phyloP scores from a whole-genome alignment of 2,888 invertebrate species.

The Apamea anceps region DNA sequence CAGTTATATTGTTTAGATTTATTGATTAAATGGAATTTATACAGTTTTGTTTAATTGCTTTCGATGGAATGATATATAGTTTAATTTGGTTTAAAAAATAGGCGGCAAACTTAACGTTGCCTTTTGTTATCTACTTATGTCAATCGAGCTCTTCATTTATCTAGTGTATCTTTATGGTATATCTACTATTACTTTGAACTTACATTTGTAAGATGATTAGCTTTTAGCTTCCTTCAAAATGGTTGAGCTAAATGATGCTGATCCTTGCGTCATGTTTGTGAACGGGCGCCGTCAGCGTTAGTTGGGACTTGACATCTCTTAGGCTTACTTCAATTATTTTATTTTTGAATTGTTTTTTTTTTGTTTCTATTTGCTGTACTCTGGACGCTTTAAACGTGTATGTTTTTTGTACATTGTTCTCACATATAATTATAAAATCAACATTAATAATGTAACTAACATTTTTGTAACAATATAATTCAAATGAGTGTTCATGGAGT shows the following conservation, averaged over 20 bases:
- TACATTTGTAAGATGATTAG: not conserved
- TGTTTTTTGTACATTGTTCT: not conserved
- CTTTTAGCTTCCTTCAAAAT: not conserved
- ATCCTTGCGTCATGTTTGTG: not conserved
- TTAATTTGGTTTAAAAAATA: conserved; percentile 27
- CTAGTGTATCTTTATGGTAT: not conserved
- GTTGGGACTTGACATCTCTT: not conserved
- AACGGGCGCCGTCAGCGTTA: not conserved
- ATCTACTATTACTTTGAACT: not conserved
- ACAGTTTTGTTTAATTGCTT: conserved; percentile 54
- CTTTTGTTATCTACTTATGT: not conserved
- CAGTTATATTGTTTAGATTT: conserved; percentile 73
- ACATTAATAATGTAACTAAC: not conserved
- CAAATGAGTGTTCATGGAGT: not conserved
- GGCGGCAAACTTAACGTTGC: not conserved
- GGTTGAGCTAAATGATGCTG: not conserved
- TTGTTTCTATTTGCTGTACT: not conserved
- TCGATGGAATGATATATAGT: conserved; percentile 35
- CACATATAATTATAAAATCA: too few relatives aligned
- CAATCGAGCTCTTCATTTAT: not conserved
- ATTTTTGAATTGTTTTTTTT: not conserved
- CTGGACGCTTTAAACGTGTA: not conserved
- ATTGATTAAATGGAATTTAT: conserved; percentile 70
- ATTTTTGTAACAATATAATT: not conserved
- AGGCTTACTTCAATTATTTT: not conserved